Conservation (phyloP, 2,113 vertebrate species). For the Brachypodius melanocephalos region DNA sequence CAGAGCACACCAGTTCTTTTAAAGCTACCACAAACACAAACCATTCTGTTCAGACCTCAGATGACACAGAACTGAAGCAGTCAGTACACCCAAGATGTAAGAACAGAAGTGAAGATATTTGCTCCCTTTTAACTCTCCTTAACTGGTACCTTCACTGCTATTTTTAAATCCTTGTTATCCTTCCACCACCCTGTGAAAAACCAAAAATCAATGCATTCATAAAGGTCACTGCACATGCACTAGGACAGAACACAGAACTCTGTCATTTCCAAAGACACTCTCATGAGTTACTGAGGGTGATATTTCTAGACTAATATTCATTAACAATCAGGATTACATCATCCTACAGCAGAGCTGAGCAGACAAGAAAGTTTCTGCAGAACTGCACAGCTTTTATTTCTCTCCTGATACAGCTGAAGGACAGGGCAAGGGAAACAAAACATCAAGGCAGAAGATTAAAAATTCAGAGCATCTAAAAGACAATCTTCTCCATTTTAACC, state of each 20-base stretch:
- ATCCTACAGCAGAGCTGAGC: slow-evolving; percentile 14
- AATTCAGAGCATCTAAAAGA: slow-evolving; percentile 46
- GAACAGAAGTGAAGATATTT: background rate
- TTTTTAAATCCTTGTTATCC: background rate
- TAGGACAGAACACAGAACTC: background rate
- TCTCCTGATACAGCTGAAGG: slow-evolving; percentile 42
- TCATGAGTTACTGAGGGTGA: background rate
- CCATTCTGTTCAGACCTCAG: background rate
- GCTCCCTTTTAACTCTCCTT: background rate
- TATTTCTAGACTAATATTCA: slow-evolving; percentile 35
- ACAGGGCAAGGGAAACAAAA: slow-evolving; percentile 60
- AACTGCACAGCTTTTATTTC: slow-evolving; percentile 14
- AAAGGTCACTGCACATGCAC: background rate
- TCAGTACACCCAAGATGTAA: background rate
- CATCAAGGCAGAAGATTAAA: slow-evolving; percentile 39
- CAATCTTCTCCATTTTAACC: background rate
- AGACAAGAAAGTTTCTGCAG: slow-evolving; percentile 14
- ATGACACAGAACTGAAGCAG: background rate
- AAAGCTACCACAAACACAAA: background rate
- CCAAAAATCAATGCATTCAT: background rate
- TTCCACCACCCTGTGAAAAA: background rate
- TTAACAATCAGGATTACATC: slow-evolving; percentile 16
- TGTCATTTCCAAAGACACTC: background rate
- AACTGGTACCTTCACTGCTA: background rate
- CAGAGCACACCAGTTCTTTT: background rate